Evolutionary conservation across 2,888 invertebrate genomes (phyloP), one percentile per base, ranked within the genome.

Genomic region (Zaprionus lineosus): DNA sequence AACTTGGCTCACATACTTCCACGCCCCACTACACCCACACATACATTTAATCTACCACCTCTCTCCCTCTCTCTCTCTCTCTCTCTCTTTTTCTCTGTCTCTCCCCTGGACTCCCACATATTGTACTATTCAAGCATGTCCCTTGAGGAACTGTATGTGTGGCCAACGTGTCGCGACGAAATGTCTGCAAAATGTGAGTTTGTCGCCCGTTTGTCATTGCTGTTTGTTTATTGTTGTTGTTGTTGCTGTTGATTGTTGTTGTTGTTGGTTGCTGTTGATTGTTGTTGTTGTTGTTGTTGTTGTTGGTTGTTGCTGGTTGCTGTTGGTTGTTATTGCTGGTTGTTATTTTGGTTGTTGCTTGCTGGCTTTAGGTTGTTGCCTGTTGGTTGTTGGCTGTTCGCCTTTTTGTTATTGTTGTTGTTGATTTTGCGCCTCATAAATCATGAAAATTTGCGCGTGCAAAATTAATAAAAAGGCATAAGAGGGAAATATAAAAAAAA

Each of bases 381-480:
- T 11, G 26, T 51, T 51, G 53, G 18, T 41, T 40, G 9, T 29
- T 39, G 31, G n/a, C n/a, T n/a, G n/a, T n/a, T n/a, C n/a, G n/a
- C n/a, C 48, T 56, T 31, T 28, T 5, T 57, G 36, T n/a, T 52
- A 28, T 3, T 37, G 48, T 26, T 76, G 44, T 36, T 68, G 74
- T 68, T 71, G 60, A 37, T 61, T 72, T 67, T 78, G 72, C 72
- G 78, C 59, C 72, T 70, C 82, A 82, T 78, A 78, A 78, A 82
- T 78, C 82, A 78, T 62, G 65, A 51, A 61, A 57, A 57, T 51
- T 62, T 65, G 63, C 62, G 72, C 72, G 69, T 77, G 69, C 62
- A 68, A 81, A 78, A 77, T 73, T 68, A 58, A 57, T 68, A 68
- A 68, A 43, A 55, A 5, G 19, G 33, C 9, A 33, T 11, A 9